Evolutionary conservation across 2,113 vertebrate species (phyloP), one percentile per base, ranked within the genome.

Genomic region (Triplophysa siluroides): DNA sequence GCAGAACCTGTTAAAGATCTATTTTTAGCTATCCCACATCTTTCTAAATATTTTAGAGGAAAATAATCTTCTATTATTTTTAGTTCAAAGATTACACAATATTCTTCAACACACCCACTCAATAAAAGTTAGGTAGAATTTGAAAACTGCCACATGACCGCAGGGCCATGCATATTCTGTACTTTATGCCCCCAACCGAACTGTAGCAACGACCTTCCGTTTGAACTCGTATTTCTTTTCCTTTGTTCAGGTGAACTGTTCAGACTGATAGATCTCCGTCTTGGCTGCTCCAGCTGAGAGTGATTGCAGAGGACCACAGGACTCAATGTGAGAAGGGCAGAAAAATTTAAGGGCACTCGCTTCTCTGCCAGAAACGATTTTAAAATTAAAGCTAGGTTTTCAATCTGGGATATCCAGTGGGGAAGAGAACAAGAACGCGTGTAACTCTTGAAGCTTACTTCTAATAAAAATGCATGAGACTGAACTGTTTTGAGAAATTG

Each of bases 391-490:
- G 21, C 24, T 76, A 45, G 63, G 74, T 85, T 83, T 60, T 66
- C 61, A 74, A 68, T 69, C 43, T 38, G 38, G 76, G 52, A 50
- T 71, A 76, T 78, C 56, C 26, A 50, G 61, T 67, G 47, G 72
- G 61, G 18, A 83, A 70, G 63, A 60, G 26, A 24, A 7, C 61
- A 43, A 64, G 80, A 71, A 64, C 70, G 84, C 81, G 85, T 86
- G 89, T 85, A 90, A 68, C 88, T 81, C 84, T 82, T n/a, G 85
- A 88, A 85, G 81, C 52, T 87, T 66, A 71, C 85, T 85, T 62
- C 68, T 88, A 86, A 91, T 93, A 83, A 93, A 93, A 93, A 93
- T 93, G 91, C 92, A 92, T 91, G 83, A 23, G 63, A 87, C 43
- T 90, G 85, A 83, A 69, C 78, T 83, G 75, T 91, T 91, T 91